Evolutionary conservation across 2,888 invertebrate genomes (phyloP), one percentile per base, ranked within the genome.

Genomic region (Pomacea canaliculata): DNA sequence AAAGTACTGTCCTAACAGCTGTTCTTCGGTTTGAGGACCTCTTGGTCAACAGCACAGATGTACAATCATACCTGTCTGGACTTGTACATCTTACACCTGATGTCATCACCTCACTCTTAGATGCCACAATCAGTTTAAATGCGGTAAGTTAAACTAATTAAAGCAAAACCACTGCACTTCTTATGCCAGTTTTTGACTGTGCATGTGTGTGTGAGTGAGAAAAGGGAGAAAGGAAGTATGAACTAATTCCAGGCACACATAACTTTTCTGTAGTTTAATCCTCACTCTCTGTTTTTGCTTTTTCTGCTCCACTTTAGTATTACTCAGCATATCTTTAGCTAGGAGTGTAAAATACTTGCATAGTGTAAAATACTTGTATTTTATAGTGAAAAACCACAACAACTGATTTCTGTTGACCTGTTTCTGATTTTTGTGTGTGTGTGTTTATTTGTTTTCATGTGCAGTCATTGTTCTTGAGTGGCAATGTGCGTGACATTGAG

Each of bases 111-210:
- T 62, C 83, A 10, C 74, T 87, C 18, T 71, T 87, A 18, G 80
- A 84, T 46, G 79, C 85, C 3, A 83, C 84, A 37, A 73, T 86
- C 49, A 80, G 79, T 48, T 65, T 78, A 48, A 79, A 84, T 70
- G 48, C 82, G 68, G 86, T 86, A 78, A 79, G 83, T 82, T 27
- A 19, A 63, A 56, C 51, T 56, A 56, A 56, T 56, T 13, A 56
- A 56, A 37, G 37, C 37, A 37, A 56, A 56, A 56, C 51, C 51
- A 56, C 4, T 13, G 12, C 16, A 56, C 16, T 56, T 56, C 1
- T 13, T 13, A 56, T 56, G 51, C 12, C 51, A 56, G 12, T 7
- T 56, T 56, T 37, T 37, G 37, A 37, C 5, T 37, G 37, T 56
- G 51, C 51, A 56, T 13, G 51, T 56, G 51, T 56, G 51, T 37